Base-by-base conservation (phyloP, 2,888 invertebrate species). In the Sphaeridia pumilis region DNA sequence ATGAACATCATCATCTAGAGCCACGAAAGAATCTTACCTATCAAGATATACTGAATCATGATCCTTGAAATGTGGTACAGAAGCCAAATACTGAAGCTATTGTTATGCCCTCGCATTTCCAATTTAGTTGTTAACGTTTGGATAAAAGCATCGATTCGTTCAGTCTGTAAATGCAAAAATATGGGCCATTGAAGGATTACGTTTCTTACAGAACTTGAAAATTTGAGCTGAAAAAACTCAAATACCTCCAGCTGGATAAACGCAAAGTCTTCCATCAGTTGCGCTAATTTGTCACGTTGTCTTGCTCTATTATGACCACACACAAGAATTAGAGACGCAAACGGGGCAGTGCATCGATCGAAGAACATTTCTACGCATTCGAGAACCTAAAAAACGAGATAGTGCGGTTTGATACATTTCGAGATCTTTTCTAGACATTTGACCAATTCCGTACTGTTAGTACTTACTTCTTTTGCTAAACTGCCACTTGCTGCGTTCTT, bases 301-400 rank as follows among this genome's bases (percentile, higher is more conserved):
- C 97, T 75, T 3, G 97, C 94, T 61, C 93, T 78, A 72, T 97
- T 97, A 70, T 93, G 92, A 0, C 97, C 95, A 69, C 87, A 88
- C 55, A 90, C 80, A 67, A 88, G 87, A 54, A 95, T 75, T 52
- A 95, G 74, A 64, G 82, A 83, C 10, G 84, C 83, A 69, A 95
- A 88, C 4, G 92, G 86, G 35, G 85, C 80, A 55, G 86, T 82
- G 69, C 92, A 89, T 58, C 87, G 86, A 12, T 78, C 78, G 49
- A 95, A 76, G 73, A 95, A 92, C 52, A 84, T 83, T 65, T 94
- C 92, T 2, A 93, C 81, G 69, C 83, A 87, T 64, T 88, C 85
- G 67, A 85, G 87, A 1, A 87, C 84, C 78, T 84, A 67, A 1
- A 67, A n/a, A n/a, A n/a, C n/a, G n/a, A n/a, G n/a, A n/a, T n/a